Base-by-base conservation (phyloP, 2,797 vertebrate species). In the Borostomias antarcticus region DNA sequence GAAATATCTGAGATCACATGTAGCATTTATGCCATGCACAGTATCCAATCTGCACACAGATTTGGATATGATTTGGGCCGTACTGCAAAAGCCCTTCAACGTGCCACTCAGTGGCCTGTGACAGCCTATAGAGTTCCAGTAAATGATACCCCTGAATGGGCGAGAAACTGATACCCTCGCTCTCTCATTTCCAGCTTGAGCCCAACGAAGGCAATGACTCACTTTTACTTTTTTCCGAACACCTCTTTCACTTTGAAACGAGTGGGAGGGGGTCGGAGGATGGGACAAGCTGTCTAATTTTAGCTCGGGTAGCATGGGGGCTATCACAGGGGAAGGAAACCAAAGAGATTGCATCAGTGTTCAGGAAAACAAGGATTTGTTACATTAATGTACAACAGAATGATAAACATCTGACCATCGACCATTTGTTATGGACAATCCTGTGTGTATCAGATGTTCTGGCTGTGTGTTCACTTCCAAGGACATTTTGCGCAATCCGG, bases 141-240 rank as follows among this genome's bases (percentile, higher is more conserved):
- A 82, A 90, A 73, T 25, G 80, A 90, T 90, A 86, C 50, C 74
- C 66, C 82, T 84, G 77, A 88, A 82, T 85, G 72, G 74, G 66
- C 66, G 54, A 59, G 84, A 81, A 86, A 82, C 25, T 9, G 84
- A 89, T 85, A 77, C 70, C 21, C 28, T 0, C 2, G 58, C 68
- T 77, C 76, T 88, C 79, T 45, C 54, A 25, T 86, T 85, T 88
- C 79, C 68, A 78, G 59, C 40, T 11, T 56, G 26, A 10, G 25
- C 71, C 82, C 80, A 86, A 74, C 72, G 69, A 77, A 70, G 74
- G 72, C 77, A 64, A 68, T 76, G 77, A 77, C 85, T 78, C 80
- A 85, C 88, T 83, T 84, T 85, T 83, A 86, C 85, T 85, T 87
- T 83, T 87, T 83, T 77, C 32, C 10, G 5, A 66, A 70, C 73